phyloP scores from a whole-genome alignment of 2,797 vertebrate species.

The Myotis myotis region DNA sequence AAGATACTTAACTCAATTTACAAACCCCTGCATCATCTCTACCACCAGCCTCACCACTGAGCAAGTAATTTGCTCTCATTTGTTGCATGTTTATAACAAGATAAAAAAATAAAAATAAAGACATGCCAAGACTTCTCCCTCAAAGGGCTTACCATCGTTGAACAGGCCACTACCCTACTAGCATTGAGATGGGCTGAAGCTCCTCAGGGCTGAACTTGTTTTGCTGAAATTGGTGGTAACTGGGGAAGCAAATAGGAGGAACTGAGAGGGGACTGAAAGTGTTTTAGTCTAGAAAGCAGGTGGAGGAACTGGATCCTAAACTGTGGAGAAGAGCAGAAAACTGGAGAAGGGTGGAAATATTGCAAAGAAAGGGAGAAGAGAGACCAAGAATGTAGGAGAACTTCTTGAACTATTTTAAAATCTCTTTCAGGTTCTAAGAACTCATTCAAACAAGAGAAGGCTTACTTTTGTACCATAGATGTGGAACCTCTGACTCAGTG shows the following conservation, averaged over 20 bases:
- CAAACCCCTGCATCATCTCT: background rate
- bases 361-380: background rate
- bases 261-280: background rate
- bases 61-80: background rate
- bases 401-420: background rate
- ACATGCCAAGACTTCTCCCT: background rate
- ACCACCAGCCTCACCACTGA: background rate
- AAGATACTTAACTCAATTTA: background rate
- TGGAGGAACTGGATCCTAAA: background rate
- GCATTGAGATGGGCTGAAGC: background rate
- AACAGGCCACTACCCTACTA: background rate
- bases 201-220: background rate
- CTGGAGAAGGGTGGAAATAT: background rate
- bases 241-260: constrained; percentile 5
- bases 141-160: background rate
- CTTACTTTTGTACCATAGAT: background rate
- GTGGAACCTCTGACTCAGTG: background rate
- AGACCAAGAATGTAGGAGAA: background rate
- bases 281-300: constrained; percentile 29
- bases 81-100: background rate
- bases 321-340: background rate
- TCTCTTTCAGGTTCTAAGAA: background rate
- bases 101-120: background rate
- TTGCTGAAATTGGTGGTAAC: background rate
- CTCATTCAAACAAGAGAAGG: background rate